Base-by-base conservation (phyloP, 2,797 vertebrate species). In the Semotilus atromaculatus region DNA sequence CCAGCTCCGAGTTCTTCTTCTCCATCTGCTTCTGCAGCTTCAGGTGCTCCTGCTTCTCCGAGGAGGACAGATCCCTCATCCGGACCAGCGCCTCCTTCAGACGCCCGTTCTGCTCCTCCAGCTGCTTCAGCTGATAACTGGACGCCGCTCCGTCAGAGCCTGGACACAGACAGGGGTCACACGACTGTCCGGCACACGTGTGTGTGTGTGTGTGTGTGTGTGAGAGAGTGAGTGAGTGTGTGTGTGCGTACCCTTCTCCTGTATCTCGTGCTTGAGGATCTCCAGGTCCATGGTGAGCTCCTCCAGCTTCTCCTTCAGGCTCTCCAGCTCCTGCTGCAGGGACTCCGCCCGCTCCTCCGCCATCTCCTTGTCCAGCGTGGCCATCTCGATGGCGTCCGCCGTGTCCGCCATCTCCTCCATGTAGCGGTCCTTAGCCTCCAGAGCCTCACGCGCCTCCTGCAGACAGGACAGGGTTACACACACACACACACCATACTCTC, bases 321-420 rank as follows among this genome's bases (percentile, higher is more conserved):
- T 93, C 79, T 99, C 98, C 89, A 97, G 96, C 90, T 99, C 98
- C 91, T 97, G 97, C 88, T 99, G 98, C 90, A 99, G 93, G 0
- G 97, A 99, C 93, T 99, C 98, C 0, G 97, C 97, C 19, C 97
- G 91, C 91, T 99, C 98, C 62, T 99, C 98, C 0, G 98, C 98
- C 98, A 99, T 99, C 94, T 99, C 98, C 91, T 99, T 99, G 93
- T 99, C 98, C 93, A 99, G 94, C 0, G 98, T 99, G 55, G 98
- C 98, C 98, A 99, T 99, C 91, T 99, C 98, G 0, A 99, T 97
- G 21, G 98, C 97, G 0, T 99, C 98, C 0, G 98, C 98, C 0
- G 97, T 99, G 92, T 99, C 98, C 0, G 98, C 96, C 98, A 99
- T 99, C 94, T 99, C 98, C 86, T 99, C 98, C 97, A 98, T 99